Conservation (phyloP, 2,113 vertebrate genomes). For the Scolopax mira region DNA sequence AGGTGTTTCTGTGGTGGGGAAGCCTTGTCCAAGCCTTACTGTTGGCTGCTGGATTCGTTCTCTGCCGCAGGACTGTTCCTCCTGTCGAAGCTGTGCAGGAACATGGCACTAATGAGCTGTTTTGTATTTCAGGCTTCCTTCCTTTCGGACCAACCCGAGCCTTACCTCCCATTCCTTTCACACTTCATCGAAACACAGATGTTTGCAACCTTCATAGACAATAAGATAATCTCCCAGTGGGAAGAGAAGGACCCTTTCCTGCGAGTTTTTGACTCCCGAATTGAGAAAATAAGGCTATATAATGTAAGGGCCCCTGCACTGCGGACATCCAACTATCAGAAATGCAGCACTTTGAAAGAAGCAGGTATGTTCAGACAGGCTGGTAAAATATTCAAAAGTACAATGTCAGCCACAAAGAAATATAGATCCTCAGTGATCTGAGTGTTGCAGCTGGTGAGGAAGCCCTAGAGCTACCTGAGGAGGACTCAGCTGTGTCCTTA, state of each 20-base stretch:
- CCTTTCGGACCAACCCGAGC: slow-evolving; percentile 90
- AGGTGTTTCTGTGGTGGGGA: not conserved
- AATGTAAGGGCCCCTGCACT: slow-evolving; percentile 80
- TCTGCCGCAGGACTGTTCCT: accelerated
- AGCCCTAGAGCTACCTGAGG: not conserved
- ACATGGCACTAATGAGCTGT: not conserved
- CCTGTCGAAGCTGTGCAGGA: accelerated
- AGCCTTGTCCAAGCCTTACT: not conserved
- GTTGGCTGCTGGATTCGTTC: not conserved
- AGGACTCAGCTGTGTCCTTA: not conserved
- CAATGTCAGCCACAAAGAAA: not conserved
- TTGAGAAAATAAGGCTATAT: slow-evolving; percentile 88
- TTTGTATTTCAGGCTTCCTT: slow-evolving; percentile 88
- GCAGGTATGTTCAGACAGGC: slow-evolving; percentile 77
- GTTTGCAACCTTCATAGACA: slow-evolving; percentile 97
- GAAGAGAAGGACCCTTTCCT: slow-evolving; percentile 91
- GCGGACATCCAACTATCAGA: slow-evolving; percentile 87
- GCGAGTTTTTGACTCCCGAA: slow-evolving; percentile 89
- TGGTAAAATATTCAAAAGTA: slow-evolving; percentile 15
- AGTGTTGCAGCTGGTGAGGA: not conserved
- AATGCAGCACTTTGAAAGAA: slow-evolving; percentile 87
- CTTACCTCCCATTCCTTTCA: slow-evolving; percentile 91
- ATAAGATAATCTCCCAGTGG: slow-evolving; percentile 96
- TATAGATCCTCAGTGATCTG: not conserved
- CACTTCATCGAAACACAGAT: slow-evolving; percentile 97